A percentile compares a stretch with the other conserved stretches of the same genome.
Evolutionary conservation across 2,888 invertebrate genomes (phyloP).

Genomic region (Drosophila nr. perissopoda): DNA sequence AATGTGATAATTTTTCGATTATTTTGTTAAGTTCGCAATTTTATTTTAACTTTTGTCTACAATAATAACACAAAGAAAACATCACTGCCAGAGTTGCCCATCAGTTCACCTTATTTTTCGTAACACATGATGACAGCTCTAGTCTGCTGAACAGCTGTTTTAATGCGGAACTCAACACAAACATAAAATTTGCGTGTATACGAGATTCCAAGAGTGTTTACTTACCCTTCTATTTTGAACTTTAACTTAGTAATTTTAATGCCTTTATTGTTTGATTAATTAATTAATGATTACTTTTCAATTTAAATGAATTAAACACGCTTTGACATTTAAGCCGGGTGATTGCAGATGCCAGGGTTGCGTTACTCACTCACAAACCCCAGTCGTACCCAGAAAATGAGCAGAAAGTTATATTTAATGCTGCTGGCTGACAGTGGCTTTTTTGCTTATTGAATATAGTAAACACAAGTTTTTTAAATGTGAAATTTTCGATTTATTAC

Average conservation of each 20-base stretch:
- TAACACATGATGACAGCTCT: constrained; percentile 35
- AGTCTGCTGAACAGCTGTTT: constrained; percentile 38
- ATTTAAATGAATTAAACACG: background rate
- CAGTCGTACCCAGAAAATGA: background rate
- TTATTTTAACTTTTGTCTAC: constrained; percentile 61
- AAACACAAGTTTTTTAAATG: background rate
- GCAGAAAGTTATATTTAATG: background rate
- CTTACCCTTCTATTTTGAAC: constrained; percentile 31
- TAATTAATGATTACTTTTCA: background rate
- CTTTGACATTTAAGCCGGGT: constrained; percentile 48
- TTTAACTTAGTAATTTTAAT: background rate
- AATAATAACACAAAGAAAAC: constrained; percentile 68
- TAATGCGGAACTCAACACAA: constrained; percentile 19
- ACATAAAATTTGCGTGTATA: background rate
- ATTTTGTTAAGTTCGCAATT: constrained; percentile 23
- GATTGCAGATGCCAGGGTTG: constrained; percentile 34
- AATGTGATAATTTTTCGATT: background rate
- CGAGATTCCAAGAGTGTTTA: background rate
- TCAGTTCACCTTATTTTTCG: constrained; percentile 7
- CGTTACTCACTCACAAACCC: background rate
- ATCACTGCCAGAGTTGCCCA: constrained; percentile 54
- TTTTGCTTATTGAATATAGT: background rate
- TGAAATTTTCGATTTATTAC: background rate
- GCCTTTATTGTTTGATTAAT: background rate
- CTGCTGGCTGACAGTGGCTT: background rate